Evolutionary conservation across 1,140 invertebrate genomes (phyloP), one percentile per base, ranked within the genome.

Genomic region (Drosophila triauraria): DNA sequence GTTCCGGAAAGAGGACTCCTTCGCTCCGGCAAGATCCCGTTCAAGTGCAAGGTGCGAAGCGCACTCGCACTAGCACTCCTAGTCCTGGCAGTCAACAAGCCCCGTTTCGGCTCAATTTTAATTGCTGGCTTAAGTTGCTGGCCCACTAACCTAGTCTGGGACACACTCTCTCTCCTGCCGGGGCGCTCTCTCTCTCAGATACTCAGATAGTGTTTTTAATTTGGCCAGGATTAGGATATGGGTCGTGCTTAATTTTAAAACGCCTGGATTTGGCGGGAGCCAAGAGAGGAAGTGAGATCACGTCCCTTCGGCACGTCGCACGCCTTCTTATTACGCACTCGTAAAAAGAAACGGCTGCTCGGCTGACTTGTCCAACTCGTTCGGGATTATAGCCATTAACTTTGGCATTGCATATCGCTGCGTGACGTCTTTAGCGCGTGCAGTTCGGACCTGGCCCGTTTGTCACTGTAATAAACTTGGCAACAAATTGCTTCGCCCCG

Each of bases 311-410:
- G 78, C 85, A 88, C 85, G 81, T 88, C 76, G 75, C 65, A 53
- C 65, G 69, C 67, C 80, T 77, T 79, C 85, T 90, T 90, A 90
- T 90, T 85, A 90, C 78, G 85, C 85, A 84, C 85, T 91, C 85
- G 86, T 90, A 90, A 90, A 90, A 90, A 64, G 62, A 79, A 90
- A 91, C 85, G 82, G 75, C 85, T 75, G 83, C 48, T 47, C 53
- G 50, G 23, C 54, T 62, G 56, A 60, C 65, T 81, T 70, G 80
- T 67, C 76, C 60, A 65, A 63, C 67, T 77, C 63, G 75, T 78
- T 78, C 75, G 61, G 85, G 80, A 91, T 85, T 90, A 90, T 85
- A 82, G 78, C 86, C 85, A 90, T 90, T 90, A 82, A 90, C 86
- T 87, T 74, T 69, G 77, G 58, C 82, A 78, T 75, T 78, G 82